Evolutionary conservation across 2,888 invertebrate genomes (phyloP).

Genomic region (Aspidiotus rigidus): DNA sequence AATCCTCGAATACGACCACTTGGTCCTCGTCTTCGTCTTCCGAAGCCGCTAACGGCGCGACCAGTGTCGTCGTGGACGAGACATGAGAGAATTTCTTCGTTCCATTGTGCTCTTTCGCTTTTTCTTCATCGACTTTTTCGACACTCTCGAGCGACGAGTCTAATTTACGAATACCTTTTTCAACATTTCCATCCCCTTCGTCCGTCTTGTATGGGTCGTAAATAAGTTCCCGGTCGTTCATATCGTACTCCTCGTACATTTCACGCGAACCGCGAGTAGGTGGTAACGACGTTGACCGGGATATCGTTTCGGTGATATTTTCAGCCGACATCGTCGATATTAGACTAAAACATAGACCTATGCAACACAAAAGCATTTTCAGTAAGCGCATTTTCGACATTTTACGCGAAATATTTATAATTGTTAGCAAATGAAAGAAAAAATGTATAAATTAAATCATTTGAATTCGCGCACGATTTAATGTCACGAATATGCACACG

Average conservation of each 20-base stretch:
- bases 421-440: too few species aligned
- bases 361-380: conserved; percentile 17
- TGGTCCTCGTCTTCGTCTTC: conserved; percentile 11
- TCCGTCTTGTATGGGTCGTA: conserved; percentile 8
- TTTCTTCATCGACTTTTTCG: conserved; percentile 6
- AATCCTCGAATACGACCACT: conserved; percentile 12
- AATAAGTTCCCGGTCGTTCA: conserved; percentile 7
- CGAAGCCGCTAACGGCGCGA: not conserved
- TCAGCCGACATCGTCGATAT: conserved; percentile 6
- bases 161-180: conserved; percentile 24
- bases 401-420: too few species aligned
- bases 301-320: not conserved
- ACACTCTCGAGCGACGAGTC: conserved; percentile 10
- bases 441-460: too few species aligned
- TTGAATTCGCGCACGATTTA: conserved; percentile 5
- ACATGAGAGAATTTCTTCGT: not conserved
- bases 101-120: not conserved
- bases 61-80: not conserved
- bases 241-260: conserved; percentile 27
- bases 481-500: conserved; percentile 7
- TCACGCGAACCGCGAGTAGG: conserved; percentile 5
- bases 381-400: not conserved
- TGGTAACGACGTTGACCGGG: conserved; percentile 1
- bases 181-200: conserved; percentile 12
- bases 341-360: conserved; percentile 18